Percentiles rank a stretch among this genome's conserved stretches.
Evolutionary conservation across 1,140 invertebrate genomes (phyloP).

Genomic region (Cyclargus thomasi): DNA sequence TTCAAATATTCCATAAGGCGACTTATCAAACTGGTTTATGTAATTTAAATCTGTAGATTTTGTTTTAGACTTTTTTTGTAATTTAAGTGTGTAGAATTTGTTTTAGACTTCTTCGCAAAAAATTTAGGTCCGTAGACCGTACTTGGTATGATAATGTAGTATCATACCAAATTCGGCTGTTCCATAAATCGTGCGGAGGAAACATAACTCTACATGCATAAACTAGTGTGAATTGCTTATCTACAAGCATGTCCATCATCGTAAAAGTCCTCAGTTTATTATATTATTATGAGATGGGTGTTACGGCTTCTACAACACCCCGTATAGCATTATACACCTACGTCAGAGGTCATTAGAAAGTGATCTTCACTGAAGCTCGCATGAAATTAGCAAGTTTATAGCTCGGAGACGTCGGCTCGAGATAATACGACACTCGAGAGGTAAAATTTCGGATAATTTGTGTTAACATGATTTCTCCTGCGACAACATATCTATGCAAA

Average conservation of each 20-base stretch:
- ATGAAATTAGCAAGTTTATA: slow-evolving; percentile 3
- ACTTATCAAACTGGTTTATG: background rate
- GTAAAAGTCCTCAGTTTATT: background rate
- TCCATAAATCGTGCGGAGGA: background rate
- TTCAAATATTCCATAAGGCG: background rate
- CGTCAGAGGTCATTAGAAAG: slow-evolving; percentile 2
- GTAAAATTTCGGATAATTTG: too few relatives aligned
- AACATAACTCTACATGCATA: background rate
- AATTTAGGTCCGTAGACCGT: too few relatives aligned
- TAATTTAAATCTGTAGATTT: background rate
- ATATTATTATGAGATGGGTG: background rate
- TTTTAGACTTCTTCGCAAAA: too few relatives aligned
- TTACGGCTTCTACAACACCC: background rate
- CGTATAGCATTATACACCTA: background rate
- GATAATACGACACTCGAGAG: background rate
- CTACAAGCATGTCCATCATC: background rate
- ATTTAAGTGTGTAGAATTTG: too few relatives aligned
- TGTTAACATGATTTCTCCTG: too few relatives aligned
- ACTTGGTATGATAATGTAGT: too few relatives aligned
- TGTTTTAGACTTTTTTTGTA: too few relatives aligned
- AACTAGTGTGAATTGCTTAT: background rate
- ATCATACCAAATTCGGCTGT: too few relatives aligned
- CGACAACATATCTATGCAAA: too few relatives aligned
- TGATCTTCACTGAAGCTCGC: background rate
- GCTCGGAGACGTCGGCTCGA: background rate